Percentiles rank a stretch among this genome's conserved stretches.
Conservation (phyloP, 2,888 invertebrate genomes). For the Chrysodeixis includens region DNA sequence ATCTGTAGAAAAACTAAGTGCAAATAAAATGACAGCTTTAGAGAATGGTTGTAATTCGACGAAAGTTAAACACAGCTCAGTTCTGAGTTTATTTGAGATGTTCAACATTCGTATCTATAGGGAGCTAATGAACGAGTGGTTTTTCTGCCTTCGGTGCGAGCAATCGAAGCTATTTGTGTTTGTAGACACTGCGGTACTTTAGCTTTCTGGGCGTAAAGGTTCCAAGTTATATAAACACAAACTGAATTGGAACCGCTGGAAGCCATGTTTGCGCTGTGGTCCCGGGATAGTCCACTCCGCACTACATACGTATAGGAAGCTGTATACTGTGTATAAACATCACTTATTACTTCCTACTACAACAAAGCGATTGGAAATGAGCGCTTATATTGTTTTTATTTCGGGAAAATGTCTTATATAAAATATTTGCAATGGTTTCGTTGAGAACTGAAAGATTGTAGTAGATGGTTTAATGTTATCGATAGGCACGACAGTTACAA, state of each 20-base stretch:
- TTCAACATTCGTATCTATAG: conserved; percentile 28
- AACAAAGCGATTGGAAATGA: neutral
- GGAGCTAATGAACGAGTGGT: conserved; percentile 19
- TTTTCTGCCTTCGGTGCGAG: conserved; percentile 1
- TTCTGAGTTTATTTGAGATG: conserved; percentile 18
- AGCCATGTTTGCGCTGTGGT: conserved; percentile 1
- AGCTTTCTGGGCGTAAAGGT: conserved; percentile 5
- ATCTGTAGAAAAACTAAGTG: conserved; percentile 26
- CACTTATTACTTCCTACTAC: neutral
- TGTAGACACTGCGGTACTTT: neutral
- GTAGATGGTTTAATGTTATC: neutral
- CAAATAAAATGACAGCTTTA: conserved; percentile 30
- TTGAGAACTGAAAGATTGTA: neutral
- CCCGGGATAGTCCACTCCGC: conserved; percentile 3
- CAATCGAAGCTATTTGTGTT: conserved; percentile 11
- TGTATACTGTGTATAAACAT: neutral
- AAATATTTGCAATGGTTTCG: neutral
- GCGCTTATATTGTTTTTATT: neutral
- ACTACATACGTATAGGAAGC: neutral
- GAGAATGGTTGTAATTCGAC: conserved; percentile 35
- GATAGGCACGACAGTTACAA: no score
- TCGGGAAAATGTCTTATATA: neutral
- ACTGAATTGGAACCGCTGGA: conserved; percentile 6
- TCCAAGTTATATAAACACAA: conserved; percentile 8
- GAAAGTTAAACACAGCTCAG: conserved; percentile 33